Base-by-base conservation (phyloP, 1,140 invertebrate species). In the Ceratosolen fusciceps region DNA sequence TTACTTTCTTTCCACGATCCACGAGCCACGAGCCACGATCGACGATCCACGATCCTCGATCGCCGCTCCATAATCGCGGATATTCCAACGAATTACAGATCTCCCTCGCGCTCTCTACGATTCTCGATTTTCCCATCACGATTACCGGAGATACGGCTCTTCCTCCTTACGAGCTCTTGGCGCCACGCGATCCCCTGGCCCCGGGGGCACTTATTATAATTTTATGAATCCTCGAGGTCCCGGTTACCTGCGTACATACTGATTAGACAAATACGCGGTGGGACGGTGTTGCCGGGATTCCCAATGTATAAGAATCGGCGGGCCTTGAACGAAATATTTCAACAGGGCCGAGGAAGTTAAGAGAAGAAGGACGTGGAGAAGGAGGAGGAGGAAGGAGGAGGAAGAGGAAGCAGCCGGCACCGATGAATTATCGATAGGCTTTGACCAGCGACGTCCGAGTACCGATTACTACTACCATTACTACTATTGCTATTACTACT, bases 1-100 rank as follows among this genome's bases (percentile, higher is more conserved):
- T 65, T 65, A 65, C 60, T 65, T 65, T 65, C 60, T n/a, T n/a
- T n/a, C 58, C 19, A 31, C 31, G 31, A 37, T 7, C 34, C 31
- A 14, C 31, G 60, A 65, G n/a, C 58, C 19, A 31, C 31, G 31
- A 37, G 16, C 34, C 31, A 14, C 31, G 60, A 65, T 65, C 19
- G 19, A 19, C 14, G 37, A 37, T 65, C 37, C 60, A 65, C n/a
- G 37, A 65, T n/a, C 34, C 5, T 10, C 37, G 19, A n/a, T n/a
- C n/a, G 21, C 14, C 26, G 29, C 31, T 26, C 5, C 5, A 43
- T 43, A 60, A 34, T 26, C n/a, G 24, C 1, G 26, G n/a, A n/a
- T n/a, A 60, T 60, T 60, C 29, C 56, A 47, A 47, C 16, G 49
- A 43, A 43, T 52, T 16, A n/a, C n/a, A 52, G 5, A 9, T 52